Base-by-base conservation (phyloP, 2,888 invertebrate species). In the Therioaphis trifolii region DNA sequence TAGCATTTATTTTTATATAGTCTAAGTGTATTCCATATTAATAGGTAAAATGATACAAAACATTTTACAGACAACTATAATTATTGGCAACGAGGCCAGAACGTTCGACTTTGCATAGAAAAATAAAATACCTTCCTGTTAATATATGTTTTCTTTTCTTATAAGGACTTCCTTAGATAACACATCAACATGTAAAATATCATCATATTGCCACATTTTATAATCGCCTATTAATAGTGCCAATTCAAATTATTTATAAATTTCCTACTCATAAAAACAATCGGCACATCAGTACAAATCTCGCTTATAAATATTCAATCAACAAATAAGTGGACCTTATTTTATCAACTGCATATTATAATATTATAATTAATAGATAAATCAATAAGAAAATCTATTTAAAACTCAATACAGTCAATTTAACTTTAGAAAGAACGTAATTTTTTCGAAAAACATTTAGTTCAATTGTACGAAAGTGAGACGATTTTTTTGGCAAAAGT, bases 111-210 rank as follows among this genome's bases (percentile, higher is more conserved):
- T 52, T 43, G 24, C 58, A 24, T 40, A 72, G 29, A 72, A 72
- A 72, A 72, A 72, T 40, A 58, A 68, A 58, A 18, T 18, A 58
- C 24, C 11, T 75, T 75, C 40, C 74, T 74, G 21, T 58, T 43
- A 4, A 14, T 21, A 27, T 24, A 27, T 72, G 14, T 46, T n/a
- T 0, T 5, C 18, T 71, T 21, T 29, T 15, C 29, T 63, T 29
- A 15, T 40, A 74, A 35, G 40, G 21, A 58, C 21, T 74, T 40
- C 7, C 55, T 9, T 74, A 74, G 14, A 74, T 74, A 14, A n/a
- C 4, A 3, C 2, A 40, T 5, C 21, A n/a, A 52, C 12, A 71
- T 1, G 15, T 11, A 40, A 35, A 35, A 29, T 29, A 29, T 29
- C 4, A 18, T 35, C 18, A 9, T 63, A 63, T 63, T 63, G 63